Evolutionary conservation across 2,888 invertebrate species (phyloP).

Genomic region (Apotomis capreana): DNA sequence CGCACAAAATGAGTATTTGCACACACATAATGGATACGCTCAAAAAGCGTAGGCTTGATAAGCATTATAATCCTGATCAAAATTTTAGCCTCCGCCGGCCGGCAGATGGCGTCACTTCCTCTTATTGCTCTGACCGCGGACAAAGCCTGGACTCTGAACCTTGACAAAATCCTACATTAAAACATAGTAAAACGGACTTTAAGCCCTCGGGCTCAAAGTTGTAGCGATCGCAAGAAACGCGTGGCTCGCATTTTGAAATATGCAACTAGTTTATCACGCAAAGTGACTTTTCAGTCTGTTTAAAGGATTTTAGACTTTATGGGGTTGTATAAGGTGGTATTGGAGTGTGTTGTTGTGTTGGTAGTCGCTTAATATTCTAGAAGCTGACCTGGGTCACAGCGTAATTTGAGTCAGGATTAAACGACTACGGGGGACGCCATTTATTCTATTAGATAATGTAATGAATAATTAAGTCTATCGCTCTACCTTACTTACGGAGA

Average conservation of each 20-base stretch:
- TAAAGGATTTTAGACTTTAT: constrained; percentile 7
- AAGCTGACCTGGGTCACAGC: constrained; percentile 32
- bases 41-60: constrained; percentile 32
- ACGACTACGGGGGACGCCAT: constrained; percentile 22
- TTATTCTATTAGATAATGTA: constrained; percentile 34
- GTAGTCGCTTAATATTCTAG: constrained; percentile 37
- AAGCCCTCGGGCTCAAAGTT: neutral
- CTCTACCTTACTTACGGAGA: neutral
- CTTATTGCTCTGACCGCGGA: constrained; percentile 40
- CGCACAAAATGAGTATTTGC: constrained; percentile 36
- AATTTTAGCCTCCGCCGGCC: constrained; percentile 34
- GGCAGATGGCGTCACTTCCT: constrained; percentile 36
- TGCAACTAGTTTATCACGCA: constrained; percentile 40
- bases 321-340: neutral
- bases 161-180: constrained; percentile 1
- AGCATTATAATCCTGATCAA: constrained; percentile 39
- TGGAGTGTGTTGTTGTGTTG: constrained; percentile 1
- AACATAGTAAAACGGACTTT: neutral
- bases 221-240: constrained; percentile 3
- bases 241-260: constrained; percentile 32
- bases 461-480: constrained; percentile 32
- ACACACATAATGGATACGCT: constrained; percentile 20
- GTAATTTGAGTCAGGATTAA: constrained; percentile 31
- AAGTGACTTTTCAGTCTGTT: neutral
- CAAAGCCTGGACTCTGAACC: constrained; percentile 34